A percentile compares a stretch with the other conserved stretches of the same genome.
phyloP scores from a whole-genome alignment of 2,113 vertebrate genomes.

The Gasterosteus aculeatus region DNA sequence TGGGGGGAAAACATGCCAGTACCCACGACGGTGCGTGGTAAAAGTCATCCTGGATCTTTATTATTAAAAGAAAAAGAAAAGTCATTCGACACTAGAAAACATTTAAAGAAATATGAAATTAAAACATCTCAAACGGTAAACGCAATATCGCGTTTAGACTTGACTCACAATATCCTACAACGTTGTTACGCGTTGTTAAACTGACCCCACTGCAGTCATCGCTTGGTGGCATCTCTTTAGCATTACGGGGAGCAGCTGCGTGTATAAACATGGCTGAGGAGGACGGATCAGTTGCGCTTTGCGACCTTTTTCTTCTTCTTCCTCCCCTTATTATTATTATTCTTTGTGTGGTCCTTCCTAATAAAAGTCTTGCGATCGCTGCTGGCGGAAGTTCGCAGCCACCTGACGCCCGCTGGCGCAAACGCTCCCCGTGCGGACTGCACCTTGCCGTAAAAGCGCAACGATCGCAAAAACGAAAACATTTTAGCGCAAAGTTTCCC shows the following conservation, averaged over 20 bases:
- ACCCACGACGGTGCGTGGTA: not conserved
- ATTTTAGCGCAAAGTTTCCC: too few species aligned
- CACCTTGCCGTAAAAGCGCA: constrained; percentile 14
- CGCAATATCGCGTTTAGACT: not conserved
- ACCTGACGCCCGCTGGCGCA: constrained; percentile 40
- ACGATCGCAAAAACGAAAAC: not conserved
- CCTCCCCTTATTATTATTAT: not conserved
- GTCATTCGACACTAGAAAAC: not conserved
- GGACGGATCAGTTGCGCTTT: not conserved
- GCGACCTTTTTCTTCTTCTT: not conserved
- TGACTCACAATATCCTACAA: not conserved
- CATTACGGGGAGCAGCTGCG: constrained; percentile 2
- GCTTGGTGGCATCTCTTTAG: not conserved
- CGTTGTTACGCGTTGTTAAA: constrained; percentile 5
- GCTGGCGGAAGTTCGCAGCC: constrained; percentile 42
- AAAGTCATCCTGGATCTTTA: not conserved
- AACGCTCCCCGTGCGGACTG: not conserved
- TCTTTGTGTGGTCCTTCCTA: too few species aligned
- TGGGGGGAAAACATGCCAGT: not conserved
- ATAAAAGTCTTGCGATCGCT: constrained; percentile 27
- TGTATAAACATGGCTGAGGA: not conserved
- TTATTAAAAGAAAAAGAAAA: not conserved
- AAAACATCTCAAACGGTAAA: not conserved
- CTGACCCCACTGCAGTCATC: constrained; percentile 3
- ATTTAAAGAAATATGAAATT: not conserved